phyloP scores from a whole-genome alignment of 2,888 invertebrate species.

The Hydraecia micacea region DNA sequence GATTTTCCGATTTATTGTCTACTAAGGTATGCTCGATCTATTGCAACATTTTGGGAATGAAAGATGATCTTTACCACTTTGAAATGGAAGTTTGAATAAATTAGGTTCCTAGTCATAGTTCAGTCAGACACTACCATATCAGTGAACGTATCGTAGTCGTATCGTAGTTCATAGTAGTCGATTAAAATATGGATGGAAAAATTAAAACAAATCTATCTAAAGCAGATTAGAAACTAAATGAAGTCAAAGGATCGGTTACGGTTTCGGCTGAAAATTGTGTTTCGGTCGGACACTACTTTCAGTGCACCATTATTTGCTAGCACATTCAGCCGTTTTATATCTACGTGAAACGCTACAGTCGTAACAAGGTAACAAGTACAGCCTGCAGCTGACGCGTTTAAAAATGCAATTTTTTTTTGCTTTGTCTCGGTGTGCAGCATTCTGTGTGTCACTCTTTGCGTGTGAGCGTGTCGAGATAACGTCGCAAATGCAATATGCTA shows the following conservation, averaged over 20 bases:
- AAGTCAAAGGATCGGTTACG: too few species aligned
- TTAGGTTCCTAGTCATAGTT: background rate
- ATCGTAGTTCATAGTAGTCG: background rate
- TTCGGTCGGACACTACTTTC: background rate
- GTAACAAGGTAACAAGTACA: conserved; percentile 66
- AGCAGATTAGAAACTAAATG: too few species aligned
- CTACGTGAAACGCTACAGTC: conserved; percentile 36
- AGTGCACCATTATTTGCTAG: background rate
- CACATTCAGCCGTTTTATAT: conserved; percentile 38
- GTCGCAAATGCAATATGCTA: conserved; percentile 5
- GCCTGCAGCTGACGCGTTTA: conserved; percentile 73
- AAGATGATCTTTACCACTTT: background rate
- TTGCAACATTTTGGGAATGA: background rate
- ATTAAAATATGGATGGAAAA: background rate
- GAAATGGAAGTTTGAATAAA: conserved; percentile 11
- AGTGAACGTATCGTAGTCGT: background rate
- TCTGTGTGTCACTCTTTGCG: conserved; percentile 44
- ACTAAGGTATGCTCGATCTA: background rate
- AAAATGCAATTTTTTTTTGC: conserved; percentile 74
- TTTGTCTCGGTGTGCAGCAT: conserved; percentile 53
- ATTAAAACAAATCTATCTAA: background rate
- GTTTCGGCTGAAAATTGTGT: too few species aligned
- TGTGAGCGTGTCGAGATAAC: conserved; percentile 18
- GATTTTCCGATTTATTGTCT: background rate
- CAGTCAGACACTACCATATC: too few species aligned